These are phyloP conservation scores for Muscicapa comitata DNA, from an alignment of 2,797 vertebrate species.

Conservation along the genomic window DNA sequence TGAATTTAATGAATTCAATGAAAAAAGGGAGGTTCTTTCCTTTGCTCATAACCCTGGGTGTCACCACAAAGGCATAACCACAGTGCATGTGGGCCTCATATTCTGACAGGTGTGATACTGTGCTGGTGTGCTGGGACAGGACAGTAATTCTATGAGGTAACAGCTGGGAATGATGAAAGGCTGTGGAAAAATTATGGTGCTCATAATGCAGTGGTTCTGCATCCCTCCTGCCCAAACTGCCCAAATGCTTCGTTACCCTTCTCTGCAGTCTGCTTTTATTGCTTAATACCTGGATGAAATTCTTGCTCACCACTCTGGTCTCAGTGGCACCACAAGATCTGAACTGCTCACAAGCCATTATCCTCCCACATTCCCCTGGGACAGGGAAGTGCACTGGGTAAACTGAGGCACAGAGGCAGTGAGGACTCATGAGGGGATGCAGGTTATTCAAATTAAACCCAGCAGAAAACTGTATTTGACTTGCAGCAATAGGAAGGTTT, in stretches of 20 bases:
- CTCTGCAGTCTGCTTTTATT: not conserved
- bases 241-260: not conserved
- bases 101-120: not conserved
- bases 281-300: not conserved
- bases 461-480: not conserved
- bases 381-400: not conserved
- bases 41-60: not conserved
- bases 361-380: not conserved
- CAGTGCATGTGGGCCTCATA: not conserved
- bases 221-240: not conserved
- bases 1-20: not conserved
- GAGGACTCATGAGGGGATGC: not conserved
- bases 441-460: not conserved
- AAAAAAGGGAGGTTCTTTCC: not conserved
- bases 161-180: not conserved
- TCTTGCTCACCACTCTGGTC: not conserved
- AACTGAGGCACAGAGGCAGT: not conserved
- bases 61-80: not conserved
- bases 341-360: rapidly evolving
- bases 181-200: not conserved
- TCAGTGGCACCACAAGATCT: not conserved
- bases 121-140: not conserved
- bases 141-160: not conserved
- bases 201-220: not conserved
- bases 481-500: not conserved